Evolutionary conservation across 2,113 vertebrate species (phyloP).

Genomic region (Cettia cetti): DNA sequence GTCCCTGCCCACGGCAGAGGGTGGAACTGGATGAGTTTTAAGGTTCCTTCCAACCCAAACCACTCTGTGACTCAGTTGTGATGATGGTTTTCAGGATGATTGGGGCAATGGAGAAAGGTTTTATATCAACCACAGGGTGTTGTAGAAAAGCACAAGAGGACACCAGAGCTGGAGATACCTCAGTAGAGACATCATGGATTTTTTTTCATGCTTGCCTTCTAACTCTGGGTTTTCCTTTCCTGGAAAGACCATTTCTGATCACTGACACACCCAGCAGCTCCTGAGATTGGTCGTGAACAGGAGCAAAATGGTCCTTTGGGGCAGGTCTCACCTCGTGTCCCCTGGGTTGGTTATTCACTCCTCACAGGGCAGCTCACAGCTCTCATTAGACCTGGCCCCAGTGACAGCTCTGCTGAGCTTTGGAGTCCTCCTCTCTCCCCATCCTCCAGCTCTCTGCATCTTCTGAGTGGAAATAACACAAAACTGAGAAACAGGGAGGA

Average conservation of each 20-base stretch:
- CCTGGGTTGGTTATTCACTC: neutral
- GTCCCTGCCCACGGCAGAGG: neutral
- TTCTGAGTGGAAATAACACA: neutral
- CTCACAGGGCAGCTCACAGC: neutral
- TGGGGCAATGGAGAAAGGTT: neutral
- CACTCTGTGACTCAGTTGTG: neutral
- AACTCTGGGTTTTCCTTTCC: neutral
- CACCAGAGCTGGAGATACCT: neutral
- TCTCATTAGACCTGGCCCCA: neutral
- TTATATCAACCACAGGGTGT: neutral
- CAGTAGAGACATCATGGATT: neutral
- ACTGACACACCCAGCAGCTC: neutral
- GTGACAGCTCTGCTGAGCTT: neutral
- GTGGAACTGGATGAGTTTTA: neutral
- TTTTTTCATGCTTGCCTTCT: neutral
- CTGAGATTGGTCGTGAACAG: neutral
- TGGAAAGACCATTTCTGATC: neutral
- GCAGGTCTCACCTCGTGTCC: accelerated
- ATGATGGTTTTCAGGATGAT: neutral
- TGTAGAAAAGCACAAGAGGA: neutral
- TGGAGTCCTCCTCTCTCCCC: neutral
- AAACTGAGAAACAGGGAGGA: neutral
- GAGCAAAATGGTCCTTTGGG: neutral
- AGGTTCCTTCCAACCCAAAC: neutral
- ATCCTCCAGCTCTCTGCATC: neutral